Percentiles rank a stretch among this genome's conserved stretches.
Conservation (phyloP, 2,888 invertebrate genomes). For the Hesperia comma region DNA sequence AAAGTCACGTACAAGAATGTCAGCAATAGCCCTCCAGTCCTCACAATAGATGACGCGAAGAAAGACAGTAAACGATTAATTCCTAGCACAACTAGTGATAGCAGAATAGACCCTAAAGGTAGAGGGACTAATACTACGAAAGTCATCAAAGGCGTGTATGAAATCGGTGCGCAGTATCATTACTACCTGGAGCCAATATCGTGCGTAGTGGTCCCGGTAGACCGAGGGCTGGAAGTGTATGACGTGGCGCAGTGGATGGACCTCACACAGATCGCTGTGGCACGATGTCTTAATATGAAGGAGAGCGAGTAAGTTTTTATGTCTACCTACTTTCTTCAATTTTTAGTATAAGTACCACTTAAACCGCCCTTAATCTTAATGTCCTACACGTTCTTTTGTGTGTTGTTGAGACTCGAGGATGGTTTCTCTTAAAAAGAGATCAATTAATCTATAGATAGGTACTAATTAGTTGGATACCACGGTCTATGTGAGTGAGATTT, state of each 20-base stretch:
- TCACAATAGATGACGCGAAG: conserved; percentile 66
- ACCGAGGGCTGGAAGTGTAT: conserved; percentile 87
- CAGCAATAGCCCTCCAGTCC: conserved; percentile 56
- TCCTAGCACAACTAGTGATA: conserved; percentile 43
- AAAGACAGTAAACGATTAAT: conserved; percentile 49
- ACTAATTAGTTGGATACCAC: no score
- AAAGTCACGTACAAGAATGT: conserved; percentile 82
- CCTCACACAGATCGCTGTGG: conserved; percentile 82
- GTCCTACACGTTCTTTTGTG: no score
- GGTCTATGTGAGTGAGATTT: no score
- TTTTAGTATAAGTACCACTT: no score
- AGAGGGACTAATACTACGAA: conserved; percentile 64
- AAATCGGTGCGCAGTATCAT: conserved; percentile 88
- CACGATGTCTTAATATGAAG: conserved; percentile 81
- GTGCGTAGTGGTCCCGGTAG: conserved; percentile 86
- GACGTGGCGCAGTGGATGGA: conserved; percentile 87
- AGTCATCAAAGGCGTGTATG: conserved; percentile 81
- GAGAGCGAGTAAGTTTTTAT: conserved; percentile 79
- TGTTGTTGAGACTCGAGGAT: no score
- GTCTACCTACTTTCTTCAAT: no score
- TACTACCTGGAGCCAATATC: conserved; percentile 89
- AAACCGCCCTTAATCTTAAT: no score
- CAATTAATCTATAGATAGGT: no score
- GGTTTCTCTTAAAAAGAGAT: no score
- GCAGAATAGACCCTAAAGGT: conserved; percentile 56